Evolutionary conservation across 2,113 vertebrate species (phyloP).

Genomic region (Ivindomyrus marchei): DNA sequence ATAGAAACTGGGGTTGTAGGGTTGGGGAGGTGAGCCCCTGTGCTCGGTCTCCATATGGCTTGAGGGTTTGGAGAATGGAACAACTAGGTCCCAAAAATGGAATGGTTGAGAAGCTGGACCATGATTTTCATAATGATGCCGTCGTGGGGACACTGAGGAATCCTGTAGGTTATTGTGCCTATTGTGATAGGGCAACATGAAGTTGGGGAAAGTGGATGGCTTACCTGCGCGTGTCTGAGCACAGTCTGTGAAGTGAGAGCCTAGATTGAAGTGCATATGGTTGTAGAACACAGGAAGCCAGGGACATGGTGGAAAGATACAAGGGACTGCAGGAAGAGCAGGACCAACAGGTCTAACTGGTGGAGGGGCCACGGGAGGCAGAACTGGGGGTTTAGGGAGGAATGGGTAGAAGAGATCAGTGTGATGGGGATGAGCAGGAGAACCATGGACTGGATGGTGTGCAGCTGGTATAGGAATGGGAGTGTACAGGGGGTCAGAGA

Average conservation of each 20-base stretch:
- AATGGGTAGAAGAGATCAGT: not conserved
- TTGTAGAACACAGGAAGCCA: not conserved
- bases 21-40: not conserved
- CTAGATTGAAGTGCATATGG: not conserved
- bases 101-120: not conserved
- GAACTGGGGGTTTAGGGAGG: not conserved
- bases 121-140: not conserved
- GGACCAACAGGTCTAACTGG: not conserved
- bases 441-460: not conserved
- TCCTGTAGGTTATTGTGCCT: not conserved
- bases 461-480: not conserved
- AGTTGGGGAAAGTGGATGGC: not conserved
- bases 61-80: not conserved
- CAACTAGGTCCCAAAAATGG: slow-evolving; percentile 4
- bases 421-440: not conserved
- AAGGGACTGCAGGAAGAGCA: not conserved
- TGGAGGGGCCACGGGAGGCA: not conserved
- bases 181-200: not conserved
- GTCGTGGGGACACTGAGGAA: not conserved
- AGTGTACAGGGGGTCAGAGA: not conserved
- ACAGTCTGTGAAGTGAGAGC: not conserved
- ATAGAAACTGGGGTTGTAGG: not conserved
- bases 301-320: not conserved
- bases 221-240: not conserved
- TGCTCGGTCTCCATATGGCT: not conserved